Evolutionary conservation across 2,888 invertebrate genomes (phyloP).

Genomic region (Galeopsomyia nigrocyanea): DNA sequence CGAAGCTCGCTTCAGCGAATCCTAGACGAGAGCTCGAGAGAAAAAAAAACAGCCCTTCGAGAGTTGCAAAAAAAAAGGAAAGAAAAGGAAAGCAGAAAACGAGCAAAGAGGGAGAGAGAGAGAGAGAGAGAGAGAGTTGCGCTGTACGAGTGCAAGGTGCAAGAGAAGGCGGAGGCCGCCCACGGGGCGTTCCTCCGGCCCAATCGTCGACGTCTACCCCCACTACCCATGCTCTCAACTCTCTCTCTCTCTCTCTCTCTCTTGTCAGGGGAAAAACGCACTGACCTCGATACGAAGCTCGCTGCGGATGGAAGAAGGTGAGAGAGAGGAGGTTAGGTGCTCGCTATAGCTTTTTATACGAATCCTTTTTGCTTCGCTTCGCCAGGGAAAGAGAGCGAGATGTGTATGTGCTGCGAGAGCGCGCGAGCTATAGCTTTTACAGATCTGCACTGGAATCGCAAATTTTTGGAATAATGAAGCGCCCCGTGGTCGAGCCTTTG

Average conservation of each 20-base stretch:
- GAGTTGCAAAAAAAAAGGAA: not conserved
- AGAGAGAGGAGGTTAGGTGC: not conserved
- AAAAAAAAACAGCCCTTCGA: not conserved
- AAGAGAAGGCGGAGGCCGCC: conserved; percentile 16
- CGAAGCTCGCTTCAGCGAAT: conserved; percentile 10
- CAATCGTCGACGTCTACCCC: conserved; percentile 34
- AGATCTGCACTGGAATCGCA: conserved; percentile 34
- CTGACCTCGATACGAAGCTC: conserved; percentile 39
- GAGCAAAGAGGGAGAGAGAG: conserved; percentile 24
- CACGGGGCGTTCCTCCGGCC: conserved; percentile 43
- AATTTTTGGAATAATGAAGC: conserved; percentile 38
- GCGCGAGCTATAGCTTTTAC: conserved; percentile 4
- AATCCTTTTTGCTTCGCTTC: no score
- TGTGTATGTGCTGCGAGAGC: not conserved
- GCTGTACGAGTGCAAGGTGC: not conserved
- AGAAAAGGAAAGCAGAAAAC: not conserved
- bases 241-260: conserved; percentile 5
- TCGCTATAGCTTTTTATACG: not conserved
- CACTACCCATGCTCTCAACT: conserved; percentile 1
- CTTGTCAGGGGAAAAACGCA: conserved; percentile 45
- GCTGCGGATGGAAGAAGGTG: no score
- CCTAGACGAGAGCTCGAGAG: conserved; percentile 9
- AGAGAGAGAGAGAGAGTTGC: conserved; percentile 3
- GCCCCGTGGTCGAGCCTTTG: not conserved
- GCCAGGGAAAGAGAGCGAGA: not conserved